A percentile compares a stretch with the other conserved stretches of the same genome.
phyloP scores from a whole-genome alignment of 2,797 vertebrate species.

The Steatocranus sp. region DNA sequence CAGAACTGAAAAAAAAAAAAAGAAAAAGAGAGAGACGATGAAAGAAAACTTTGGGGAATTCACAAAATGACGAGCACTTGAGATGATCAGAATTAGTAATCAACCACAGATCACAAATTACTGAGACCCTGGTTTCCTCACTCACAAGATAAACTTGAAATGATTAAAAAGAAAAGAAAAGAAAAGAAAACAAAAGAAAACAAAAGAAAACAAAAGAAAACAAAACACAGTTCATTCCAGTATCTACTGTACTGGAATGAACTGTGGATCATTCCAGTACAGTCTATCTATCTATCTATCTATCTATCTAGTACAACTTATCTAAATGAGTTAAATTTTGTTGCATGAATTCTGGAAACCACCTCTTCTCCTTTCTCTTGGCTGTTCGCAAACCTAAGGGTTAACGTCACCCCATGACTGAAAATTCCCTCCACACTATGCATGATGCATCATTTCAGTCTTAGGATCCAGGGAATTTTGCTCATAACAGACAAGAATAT shows the following conservation, averaged over 20 bases:
- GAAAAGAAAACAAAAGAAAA: not conserved
- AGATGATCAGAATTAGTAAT: not conserved
- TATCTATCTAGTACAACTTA: not conserved
- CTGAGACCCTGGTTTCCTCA: not conserved
- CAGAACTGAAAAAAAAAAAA: constrained; percentile 20
- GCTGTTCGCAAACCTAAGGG: not conserved
- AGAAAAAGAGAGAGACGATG: not conserved
- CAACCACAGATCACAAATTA: not conserved
- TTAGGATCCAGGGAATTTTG: not conserved
- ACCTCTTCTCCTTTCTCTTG: not conserved
- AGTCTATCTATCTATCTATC: not conserved
- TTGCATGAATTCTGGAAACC: not conserved
- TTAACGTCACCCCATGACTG: not conserved
- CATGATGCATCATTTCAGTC: not conserved
- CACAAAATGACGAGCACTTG: not conserved
- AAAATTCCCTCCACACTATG: not conserved
- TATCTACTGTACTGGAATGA: too few species aligned
- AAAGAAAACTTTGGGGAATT: not conserved
- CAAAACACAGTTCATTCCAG: too few species aligned
- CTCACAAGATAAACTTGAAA: not conserved
- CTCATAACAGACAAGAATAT: not conserved
- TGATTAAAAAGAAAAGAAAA: not conserved
- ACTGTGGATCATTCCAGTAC: not conserved
- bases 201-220: not conserved
- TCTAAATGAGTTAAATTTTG: not conserved